Evolutionary conservation across 2,797 vertebrate species (phyloP).

Genomic region (Arrhamphus sclerolepis): DNA sequence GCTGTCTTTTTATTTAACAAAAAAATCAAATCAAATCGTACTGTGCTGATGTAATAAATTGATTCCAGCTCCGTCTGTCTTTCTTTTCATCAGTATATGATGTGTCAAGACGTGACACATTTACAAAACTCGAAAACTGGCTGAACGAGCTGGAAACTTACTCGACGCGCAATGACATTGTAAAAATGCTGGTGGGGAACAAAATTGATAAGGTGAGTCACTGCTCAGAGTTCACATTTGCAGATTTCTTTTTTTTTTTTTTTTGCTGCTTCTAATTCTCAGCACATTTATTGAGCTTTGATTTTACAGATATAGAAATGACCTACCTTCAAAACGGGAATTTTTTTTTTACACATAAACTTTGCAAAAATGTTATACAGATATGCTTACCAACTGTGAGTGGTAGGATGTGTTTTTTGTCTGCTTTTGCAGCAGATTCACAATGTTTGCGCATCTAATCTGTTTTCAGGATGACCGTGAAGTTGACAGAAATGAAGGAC

Average conservation of each 20-base stretch:
- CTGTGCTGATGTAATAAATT: too few species aligned
- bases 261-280: not conserved
- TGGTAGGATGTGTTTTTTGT: not conserved
- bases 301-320: too few species aligned
- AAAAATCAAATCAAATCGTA: too few species aligned
- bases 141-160: slow-evolving; percentile 98
- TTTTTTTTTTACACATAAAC: too few species aligned
- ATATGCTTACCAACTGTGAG: not conserved
- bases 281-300: not conserved
- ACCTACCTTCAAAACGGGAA: not conserved
- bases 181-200: slow-evolving; percentile 99
- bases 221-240: not conserved
- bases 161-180: slow-evolving; percentile 95
- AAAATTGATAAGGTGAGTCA: slow-evolving; percentile 95
- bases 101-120: slow-evolving; percentile 94
- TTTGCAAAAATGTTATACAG: too few species aligned
- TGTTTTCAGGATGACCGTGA: slow-evolving; percentile 90
- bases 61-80: not conserved
- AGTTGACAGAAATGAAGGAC: slow-evolving; percentile 95
- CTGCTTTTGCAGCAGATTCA: too few species aligned
- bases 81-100: slow-evolving; percentile 88
- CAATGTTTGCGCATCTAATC: not conserved
- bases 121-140: slow-evolving; percentile 96
- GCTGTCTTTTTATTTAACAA: too few species aligned
- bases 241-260: not conserved